These are phyloP conservation scores for Tragelaphus imberbis DNA, from an alignment of 2,113 vertebrate genomes.

Conservation along the genomic window DNA sequence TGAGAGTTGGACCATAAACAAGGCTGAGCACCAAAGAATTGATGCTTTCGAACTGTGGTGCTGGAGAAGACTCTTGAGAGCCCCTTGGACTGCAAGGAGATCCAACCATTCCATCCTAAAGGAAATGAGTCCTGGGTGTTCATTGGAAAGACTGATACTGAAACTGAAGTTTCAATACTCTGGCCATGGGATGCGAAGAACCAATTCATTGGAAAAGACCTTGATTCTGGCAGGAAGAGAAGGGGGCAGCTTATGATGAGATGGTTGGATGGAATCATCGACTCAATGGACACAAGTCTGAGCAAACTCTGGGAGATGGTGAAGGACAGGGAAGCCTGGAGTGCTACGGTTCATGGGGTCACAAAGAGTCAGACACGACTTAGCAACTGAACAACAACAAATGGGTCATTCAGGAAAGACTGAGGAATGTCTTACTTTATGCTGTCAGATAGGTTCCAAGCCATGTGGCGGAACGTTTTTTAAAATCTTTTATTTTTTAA, in stretches of 20 bases:
- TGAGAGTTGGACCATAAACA: neutral
- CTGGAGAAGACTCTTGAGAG: neutral
- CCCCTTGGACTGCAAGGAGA: neutral
- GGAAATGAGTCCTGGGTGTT: neutral
- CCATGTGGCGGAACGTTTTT: neutral
- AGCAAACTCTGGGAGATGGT: neutral
- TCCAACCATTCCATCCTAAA: neutral
- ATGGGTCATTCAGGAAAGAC: neutral
- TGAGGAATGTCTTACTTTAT: neutral
- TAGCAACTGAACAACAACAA: neutral
- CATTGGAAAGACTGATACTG: neutral
- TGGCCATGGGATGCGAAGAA: neutral
- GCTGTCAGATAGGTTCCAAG: neutral
- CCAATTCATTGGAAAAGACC: neutral
- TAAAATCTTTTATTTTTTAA: neutral
- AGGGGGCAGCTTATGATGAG: neutral
- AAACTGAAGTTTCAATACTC: neutral
- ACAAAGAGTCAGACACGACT: neutral
- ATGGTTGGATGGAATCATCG: neutral
- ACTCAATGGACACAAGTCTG: neutral
- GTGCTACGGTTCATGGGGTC: neutral
- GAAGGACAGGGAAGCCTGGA: neutral
- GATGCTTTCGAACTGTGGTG: neutral
- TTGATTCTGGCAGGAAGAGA: neutral
- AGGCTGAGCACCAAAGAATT: neutral